Conservation (phyloP, 2,797 vertebrate species). For the Babyrousa celebensis region DNA sequence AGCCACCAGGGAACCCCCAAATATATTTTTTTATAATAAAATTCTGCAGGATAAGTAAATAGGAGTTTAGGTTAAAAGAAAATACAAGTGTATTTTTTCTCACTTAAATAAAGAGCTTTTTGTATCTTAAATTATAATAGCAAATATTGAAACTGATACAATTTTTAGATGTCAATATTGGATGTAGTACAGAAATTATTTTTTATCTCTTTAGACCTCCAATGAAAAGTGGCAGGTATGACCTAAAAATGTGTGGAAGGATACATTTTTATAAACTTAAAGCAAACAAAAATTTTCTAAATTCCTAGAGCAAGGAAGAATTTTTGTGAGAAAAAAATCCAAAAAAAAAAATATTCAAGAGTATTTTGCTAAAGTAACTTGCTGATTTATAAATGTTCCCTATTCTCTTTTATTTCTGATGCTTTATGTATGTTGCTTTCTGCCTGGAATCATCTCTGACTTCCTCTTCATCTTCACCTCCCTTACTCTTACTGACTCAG, state of each 20-base stretch:
- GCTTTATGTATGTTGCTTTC: background rate
- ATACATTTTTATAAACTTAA: background rate
- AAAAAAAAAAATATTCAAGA: too few relatives aligned
- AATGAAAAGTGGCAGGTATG: conserved; percentile 3
- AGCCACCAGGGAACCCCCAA: background rate
- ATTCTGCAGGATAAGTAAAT: background rate
- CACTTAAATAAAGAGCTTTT: background rate
- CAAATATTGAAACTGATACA: background rate
- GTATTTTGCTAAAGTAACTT: background rate
- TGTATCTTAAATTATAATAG: background rate
- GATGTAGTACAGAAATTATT: background rate
- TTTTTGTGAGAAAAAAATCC: conserved; percentile 34
- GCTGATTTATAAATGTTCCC: background rate
- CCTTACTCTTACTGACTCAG: background rate
- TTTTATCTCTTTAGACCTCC: conserved; percentile 13
- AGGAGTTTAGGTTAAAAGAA: background rate
- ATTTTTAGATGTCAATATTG: conserved; percentile 30
- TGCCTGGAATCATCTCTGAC: background rate
- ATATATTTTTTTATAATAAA: conserved; percentile 47
- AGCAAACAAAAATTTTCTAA: conserved; percentile 7
- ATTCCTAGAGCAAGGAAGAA: background rate
- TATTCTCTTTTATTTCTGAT: background rate
- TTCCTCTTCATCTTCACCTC: background rate
- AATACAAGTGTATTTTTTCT: background rate
- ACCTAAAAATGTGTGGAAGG: background rate